phyloP scores from a whole-genome alignment of 2,888 invertebrate species.

The Mesochorus sp. region DNA sequence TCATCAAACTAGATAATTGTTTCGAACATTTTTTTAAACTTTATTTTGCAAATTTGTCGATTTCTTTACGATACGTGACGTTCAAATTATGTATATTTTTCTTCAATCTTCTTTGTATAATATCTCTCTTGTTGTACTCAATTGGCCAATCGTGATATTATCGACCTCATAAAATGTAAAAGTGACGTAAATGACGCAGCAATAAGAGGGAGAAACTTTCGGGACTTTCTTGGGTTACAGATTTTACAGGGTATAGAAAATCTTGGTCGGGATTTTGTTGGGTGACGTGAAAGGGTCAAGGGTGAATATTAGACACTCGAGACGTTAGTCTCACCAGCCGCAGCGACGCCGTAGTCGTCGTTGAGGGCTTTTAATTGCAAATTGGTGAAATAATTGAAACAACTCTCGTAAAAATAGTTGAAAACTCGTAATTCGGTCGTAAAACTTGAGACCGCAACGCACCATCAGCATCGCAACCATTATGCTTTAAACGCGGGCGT shows the following conservation, averaged over 20 bases:
- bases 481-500: conserved; percentile 66
- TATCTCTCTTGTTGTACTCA: conserved; percentile 65
- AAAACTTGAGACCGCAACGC: conserved; percentile 79
- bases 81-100: too few relatives aligned
- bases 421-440: conserved; percentile 81
- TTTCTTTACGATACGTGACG: too few relatives aligned
- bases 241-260: conserved; percentile 23
- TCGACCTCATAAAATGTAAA: conserved; percentile 74
- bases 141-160: conserved; percentile 77
- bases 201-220: conserved; percentile 67
- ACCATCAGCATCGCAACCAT: conserved; percentile 75
- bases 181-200: conserved; percentile 49
- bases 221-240: conserved; percentile 60
- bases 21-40: too few relatives aligned
- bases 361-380: conserved; percentile 80
- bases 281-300: conserved; percentile 49
- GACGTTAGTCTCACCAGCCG: conserved; percentile 27
- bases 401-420: conserved; percentile 82
- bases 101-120: background rate
- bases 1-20: too few relatives aligned
- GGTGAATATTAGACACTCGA: conserved; percentile 56
- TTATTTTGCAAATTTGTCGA: too few relatives aligned
- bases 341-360: conserved; percentile 67
- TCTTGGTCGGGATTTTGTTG: conserved; percentile 14
- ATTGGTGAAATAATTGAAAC: conserved; percentile 82